A percentile compares a stretch with the other conserved stretches of the same genome.
Conservation (phyloP, 2,888 invertebrate species). For the Drosophila kambysellisi region DNA sequence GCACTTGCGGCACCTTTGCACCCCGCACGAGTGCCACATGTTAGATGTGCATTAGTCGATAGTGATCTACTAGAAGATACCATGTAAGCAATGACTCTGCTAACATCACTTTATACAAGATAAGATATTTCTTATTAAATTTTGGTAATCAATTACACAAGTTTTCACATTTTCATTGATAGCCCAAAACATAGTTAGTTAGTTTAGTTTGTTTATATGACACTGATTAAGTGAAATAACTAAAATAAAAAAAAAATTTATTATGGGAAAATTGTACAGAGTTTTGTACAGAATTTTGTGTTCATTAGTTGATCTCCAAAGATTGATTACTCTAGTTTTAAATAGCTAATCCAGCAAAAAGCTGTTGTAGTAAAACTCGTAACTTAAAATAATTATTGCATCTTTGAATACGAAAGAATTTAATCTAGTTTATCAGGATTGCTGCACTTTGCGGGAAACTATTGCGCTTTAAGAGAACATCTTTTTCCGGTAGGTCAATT, state of each 20-base stretch:
- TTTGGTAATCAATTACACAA: too few relatives aligned
- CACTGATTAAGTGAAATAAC: neutral
- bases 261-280: neutral
- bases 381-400: neutral
- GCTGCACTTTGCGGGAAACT: neutral
- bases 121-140: neutral
- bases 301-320: neutral
- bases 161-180: too few relatives aligned
- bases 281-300: neutral
- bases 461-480: neutral
- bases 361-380: neutral
- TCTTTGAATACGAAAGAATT: neutral
- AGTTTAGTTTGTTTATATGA: too few relatives aligned
- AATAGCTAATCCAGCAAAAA: neutral
- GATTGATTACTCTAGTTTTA: neutral
- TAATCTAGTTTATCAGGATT: too few relatives aligned
- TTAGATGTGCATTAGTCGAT: neutral
- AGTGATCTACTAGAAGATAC: neutral
- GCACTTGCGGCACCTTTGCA: constrained; percentile 20
- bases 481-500: too few relatives aligned
- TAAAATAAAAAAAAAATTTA: too few relatives aligned
- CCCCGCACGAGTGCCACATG: constrained; percentile 35
- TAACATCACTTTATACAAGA: neutral
- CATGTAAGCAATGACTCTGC: neutral
- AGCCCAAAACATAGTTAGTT: too few relatives aligned